phyloP scores from a whole-genome alignment of 2,113 vertebrate genomes.

The Mustelus asterias region DNA sequence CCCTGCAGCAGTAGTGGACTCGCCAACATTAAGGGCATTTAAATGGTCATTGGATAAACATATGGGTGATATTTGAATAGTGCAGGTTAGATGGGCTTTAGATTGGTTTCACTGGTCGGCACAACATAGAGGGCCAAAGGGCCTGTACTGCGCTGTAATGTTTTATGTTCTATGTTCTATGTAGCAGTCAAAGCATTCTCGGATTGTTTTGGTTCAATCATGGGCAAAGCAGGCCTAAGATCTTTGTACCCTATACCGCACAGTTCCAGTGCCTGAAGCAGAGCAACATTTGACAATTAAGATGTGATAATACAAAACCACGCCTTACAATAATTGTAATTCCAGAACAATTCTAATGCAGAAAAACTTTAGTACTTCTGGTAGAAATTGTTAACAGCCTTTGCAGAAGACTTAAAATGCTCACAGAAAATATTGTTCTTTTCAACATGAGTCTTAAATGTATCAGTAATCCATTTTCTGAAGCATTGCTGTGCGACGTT shows the following conservation, averaged over 20 bases:
- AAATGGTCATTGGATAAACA: too few species aligned
- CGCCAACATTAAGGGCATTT: too few species aligned
- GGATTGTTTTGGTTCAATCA: background rate
- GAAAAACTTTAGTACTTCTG: background rate
- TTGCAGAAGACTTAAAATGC: background rate
- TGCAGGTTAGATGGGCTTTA: too few species aligned
- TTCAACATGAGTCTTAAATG: background rate
- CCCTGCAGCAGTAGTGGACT: too few species aligned
- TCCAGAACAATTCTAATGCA: background rate
- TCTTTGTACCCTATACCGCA: background rate
- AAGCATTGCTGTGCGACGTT: background rate
- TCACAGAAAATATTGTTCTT: background rate
- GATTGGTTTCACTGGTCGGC: too few species aligned
- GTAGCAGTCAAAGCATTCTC: background rate
- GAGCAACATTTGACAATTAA: background rate
- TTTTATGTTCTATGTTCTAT: too few species aligned
- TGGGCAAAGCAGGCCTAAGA: background rate
- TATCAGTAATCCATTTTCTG: background rate
- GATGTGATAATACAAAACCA: background rate
- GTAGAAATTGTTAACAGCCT: background rate
- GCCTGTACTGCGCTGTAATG: too few species aligned
- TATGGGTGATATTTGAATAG: too few species aligned
- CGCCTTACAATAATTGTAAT: background rate
- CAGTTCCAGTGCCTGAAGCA: too few species aligned
- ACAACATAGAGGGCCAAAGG: too few species aligned